Evolutionary conservation across 2,797 vertebrate genomes (phyloP).

Genomic region (Heteromormyrus szaboi): DNA sequence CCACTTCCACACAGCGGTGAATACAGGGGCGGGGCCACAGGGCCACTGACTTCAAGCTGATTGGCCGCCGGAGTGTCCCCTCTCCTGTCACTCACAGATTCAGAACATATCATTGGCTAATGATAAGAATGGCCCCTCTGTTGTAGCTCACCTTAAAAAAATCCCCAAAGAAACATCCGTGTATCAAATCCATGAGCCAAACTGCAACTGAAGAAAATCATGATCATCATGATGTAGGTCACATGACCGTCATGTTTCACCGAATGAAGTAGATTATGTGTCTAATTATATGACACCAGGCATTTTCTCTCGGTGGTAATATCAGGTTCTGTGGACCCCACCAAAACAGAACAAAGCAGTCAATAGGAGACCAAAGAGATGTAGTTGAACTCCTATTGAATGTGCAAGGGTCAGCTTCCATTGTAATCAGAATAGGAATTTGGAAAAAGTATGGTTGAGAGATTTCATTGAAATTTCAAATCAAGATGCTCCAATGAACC

Average conservation of each 20-base stretch:
- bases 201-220: neutral
- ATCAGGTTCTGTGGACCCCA: neutral
- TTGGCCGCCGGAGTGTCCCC: neutral
- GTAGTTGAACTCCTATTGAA: neutral
- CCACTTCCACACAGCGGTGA: neutral
- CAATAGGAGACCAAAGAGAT: neutral
- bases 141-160: neutral
- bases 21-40: neutral
- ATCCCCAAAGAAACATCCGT: neutral
- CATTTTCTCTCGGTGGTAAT: neutral
- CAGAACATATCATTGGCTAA: neutral
- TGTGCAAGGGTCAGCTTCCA: neutral
- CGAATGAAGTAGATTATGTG: neutral
- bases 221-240: neutral
- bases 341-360: neutral
- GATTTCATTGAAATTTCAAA: slow-evolving; percentile 17
- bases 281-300: neutral
- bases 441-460: slow-evolving; percentile 16
- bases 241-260: neutral
- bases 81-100: neutral
- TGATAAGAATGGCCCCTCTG: neutral
- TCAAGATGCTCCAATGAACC: slow-evolving; percentile 20
- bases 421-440: slow-evolving; percentile 14
- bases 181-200: neutral
- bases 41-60: neutral